phyloP scores from a whole-genome alignment of 2,113 vertebrate genomes.

The Symphodus melops region DNA sequence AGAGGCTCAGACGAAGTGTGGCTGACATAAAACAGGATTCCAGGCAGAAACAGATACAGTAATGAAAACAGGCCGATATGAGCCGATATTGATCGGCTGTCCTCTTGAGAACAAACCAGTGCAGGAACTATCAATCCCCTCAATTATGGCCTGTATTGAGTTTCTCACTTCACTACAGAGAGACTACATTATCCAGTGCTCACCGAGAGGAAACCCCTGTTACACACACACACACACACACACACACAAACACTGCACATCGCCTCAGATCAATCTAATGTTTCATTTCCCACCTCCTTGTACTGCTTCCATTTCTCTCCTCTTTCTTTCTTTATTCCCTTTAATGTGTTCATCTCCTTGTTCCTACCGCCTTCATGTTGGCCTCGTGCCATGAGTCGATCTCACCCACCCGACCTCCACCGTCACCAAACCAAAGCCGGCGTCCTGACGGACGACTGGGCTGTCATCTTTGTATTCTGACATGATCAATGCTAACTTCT shows the following conservation, averaged over 20 bases:
- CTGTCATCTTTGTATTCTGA: too few relatives aligned
- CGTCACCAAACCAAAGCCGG: neutral
- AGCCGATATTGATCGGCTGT: constrained; percentile 6
- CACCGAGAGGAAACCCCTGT: constrained; percentile 20
- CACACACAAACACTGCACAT: too few relatives aligned
- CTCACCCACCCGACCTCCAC: constrained; percentile 5
- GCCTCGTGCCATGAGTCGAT: neutral
- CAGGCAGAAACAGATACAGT: neutral
- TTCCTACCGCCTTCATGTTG: neutral
- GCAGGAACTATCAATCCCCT: constrained; percentile 2
- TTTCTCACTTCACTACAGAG: constrained; percentile 16
- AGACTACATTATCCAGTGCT: constrained; percentile 10
- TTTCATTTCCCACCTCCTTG: neutral
- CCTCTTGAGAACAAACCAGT: neutral
- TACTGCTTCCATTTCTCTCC: neutral
- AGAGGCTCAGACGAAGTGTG: neutral
- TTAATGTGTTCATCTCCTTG: neutral
- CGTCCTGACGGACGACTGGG: too few relatives aligned
- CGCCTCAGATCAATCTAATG: neutral
- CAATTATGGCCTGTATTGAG: constrained; percentile 26
- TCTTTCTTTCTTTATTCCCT: neutral
- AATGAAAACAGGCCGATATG: constrained; percentile 4
- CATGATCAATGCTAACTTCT: neutral
- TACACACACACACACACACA: constrained; percentile 1
- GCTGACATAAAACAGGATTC: neutral